phyloP scores from a whole-genome alignment of 1,140 invertebrate species.

The Berghia stephanieae region DNA sequence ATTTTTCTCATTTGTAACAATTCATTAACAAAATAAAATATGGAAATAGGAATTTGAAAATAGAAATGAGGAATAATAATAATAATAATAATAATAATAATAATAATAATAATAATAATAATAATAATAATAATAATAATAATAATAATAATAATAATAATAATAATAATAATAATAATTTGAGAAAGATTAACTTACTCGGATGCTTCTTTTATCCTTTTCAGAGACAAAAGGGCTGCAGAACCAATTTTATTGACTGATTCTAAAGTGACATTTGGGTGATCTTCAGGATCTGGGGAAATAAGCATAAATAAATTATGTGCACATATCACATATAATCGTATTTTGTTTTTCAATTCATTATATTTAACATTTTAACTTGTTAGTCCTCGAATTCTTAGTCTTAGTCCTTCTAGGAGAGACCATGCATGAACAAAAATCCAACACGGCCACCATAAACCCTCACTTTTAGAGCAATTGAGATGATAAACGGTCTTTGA shows the following conservation, averaged over 20 bases:
- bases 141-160: not conserved
- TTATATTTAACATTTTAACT: not conserved
- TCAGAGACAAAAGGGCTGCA: conserved; percentile 53
- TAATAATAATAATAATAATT: no score
- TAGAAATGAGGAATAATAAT: no score
- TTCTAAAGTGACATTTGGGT: conserved; percentile 46
- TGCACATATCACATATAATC: not conserved
- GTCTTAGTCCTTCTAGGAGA: not conserved
- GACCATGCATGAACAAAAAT: not conserved
- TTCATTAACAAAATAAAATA: no score
- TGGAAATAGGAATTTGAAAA: no score
- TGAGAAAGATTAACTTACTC: conserved; percentile 51
- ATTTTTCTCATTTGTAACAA: no score
- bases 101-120: not conserved
- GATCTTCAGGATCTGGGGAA: conserved; percentile 48
- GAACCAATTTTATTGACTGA: conserved; percentile 65
- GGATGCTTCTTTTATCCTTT: conserved; percentile 59
- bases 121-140: not conserved
- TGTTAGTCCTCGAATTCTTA: not conserved
- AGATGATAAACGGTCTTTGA: no score
- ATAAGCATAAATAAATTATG: conserved; percentile 2
- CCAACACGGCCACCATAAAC: not conserved
- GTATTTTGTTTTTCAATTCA: not conserved
- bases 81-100: not conserved
- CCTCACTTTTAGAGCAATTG: no score